Conservation (phyloP, 2,113 vertebrate species). For the Porphyrio hochstetteri region DNA sequence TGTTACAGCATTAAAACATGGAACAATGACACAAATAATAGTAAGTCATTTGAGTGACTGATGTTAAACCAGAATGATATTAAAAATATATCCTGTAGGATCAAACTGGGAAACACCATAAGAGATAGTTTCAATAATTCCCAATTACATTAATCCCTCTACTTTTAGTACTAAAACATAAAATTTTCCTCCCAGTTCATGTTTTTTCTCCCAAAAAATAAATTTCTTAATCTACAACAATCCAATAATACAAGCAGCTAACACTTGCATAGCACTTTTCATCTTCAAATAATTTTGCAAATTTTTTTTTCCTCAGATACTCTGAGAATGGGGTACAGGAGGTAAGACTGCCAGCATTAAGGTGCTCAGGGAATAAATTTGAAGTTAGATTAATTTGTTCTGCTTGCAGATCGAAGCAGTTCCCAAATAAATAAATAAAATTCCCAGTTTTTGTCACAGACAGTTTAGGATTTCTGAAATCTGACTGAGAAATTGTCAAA, state of each 20-base stretch:
- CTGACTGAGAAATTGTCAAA: background rate
- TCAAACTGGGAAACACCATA: background rate
- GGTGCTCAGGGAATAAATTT: background rate
- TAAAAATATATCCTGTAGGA: background rate
- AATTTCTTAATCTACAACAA: background rate
- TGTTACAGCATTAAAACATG: background rate
- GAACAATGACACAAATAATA: background rate
- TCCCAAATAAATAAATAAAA: background rate
- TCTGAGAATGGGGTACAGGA: background rate
- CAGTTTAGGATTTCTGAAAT: background rate
- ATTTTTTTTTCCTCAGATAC: background rate
- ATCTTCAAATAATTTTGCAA: background rate
- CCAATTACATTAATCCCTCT: background rate
- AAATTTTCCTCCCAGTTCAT: background rate
- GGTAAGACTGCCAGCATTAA: background rate
- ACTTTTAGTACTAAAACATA: background rate
- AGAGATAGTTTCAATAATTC: background rate
- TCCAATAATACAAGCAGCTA: background rate
- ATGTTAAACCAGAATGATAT: background rate
- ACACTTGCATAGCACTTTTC: background rate
- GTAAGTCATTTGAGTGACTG: background rate
- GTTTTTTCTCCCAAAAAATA: rapidly evolving
- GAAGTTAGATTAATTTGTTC: background rate
- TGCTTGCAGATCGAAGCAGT: background rate
- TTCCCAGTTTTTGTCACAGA: background rate